Conservation (phyloP, 2,113 vertebrate genomes). For the Leucoraja erinaceus region DNA sequence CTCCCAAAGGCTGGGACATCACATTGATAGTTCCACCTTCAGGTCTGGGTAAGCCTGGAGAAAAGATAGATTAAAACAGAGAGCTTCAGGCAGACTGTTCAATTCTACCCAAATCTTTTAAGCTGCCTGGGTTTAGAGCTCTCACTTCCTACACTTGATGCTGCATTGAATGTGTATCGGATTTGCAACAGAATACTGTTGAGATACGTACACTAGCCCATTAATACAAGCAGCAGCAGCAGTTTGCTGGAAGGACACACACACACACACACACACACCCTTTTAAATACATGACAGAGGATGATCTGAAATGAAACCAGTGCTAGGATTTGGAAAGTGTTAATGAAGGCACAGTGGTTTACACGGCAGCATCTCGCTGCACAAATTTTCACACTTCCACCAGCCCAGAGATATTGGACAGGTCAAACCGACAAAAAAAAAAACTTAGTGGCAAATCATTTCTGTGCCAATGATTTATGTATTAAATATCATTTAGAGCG, state of each 20-base stretch:
- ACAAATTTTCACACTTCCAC: neutral
- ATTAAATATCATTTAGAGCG: conserved; percentile 30
- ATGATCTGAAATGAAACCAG: neutral
- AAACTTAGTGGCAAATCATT: neutral
- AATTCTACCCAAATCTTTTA: conserved; percentile 2
- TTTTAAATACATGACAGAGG: neutral
- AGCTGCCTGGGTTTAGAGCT: neutral
- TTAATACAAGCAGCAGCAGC: neutral
- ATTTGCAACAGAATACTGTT: neutral
- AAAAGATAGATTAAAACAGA: neutral
- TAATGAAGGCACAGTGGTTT: neutral
- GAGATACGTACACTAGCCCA: neutral
- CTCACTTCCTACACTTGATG: neutral
- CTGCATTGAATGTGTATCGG: neutral
- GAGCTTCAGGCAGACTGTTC: neutral
- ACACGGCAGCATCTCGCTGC: neutral
- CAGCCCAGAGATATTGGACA: neutral
- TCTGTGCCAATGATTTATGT: conserved; percentile 19
- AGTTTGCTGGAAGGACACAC: neutral
- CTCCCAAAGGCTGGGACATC: neutral
- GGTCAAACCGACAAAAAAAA: neutral
- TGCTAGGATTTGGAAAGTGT: neutral
- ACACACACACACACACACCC: neutral
- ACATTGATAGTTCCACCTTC: neutral
- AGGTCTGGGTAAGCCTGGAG: neutral